Base-by-base conservation (phyloP, 2,113 vertebrate genomes). In the Oreocharis arfaki region DNA sequence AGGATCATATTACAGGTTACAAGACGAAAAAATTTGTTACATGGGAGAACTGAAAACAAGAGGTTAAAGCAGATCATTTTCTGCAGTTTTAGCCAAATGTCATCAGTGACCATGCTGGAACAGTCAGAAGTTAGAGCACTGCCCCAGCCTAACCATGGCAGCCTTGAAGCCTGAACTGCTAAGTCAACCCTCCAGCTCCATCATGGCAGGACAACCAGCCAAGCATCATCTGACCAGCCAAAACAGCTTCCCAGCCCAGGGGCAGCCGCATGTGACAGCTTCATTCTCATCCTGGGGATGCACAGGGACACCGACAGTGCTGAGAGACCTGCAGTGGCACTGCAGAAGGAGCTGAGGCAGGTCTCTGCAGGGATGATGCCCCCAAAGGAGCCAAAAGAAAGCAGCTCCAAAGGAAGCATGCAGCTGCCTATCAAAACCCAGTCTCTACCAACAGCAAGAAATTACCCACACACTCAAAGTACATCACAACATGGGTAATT, bases 261-360 rank as follows among this genome's bases (percentile, higher is more conserved):
- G 61, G 32, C 22, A n/a, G 57, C 37, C 37, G 4, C 55, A 22
- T 0, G 0, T 3, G 4, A 30, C 50, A 52, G 52, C 57, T 57
- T 50, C 49, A 30, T n/a, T 68, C 17, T 1, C 11, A 1, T 26
- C 27, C 46, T 10, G 3, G 35, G 16, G 35, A 63, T 3, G 16
- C 16, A 10, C 4, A 1, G 55, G 23, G 44, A 24, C 22, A 35
- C 30, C 26, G 8, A 15, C 42, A 59, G 44, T 4, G 23, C 76
- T 60, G 27, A 1, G 2, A 75, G 53, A 52, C 49, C 57, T 60
- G 52, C 28, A 6, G 4, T 27, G 71, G 60, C 73, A 30, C 37
- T 8, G 9, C 60, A 77, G 65, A 35, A 35, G 41, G 10, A 77
- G 77, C 46, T 20, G 17, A 39, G 39, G 74, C 53, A 79, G 22